Base-by-base conservation (phyloP, 2,113 vertebrate species). In the Campylomormyrus numenius region DNA sequence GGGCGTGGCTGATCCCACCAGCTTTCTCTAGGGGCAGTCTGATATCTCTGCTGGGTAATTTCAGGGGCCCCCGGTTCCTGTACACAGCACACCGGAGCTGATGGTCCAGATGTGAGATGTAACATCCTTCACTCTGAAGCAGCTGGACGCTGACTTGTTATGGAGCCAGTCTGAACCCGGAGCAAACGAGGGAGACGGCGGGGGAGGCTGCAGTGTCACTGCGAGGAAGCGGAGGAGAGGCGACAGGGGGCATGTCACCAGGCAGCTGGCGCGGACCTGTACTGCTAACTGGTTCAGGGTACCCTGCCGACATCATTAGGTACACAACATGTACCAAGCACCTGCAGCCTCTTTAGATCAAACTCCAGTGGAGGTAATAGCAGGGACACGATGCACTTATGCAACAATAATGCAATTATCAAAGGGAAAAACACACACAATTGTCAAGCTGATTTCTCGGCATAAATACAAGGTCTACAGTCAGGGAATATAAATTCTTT, bases 381-480 rank as follows among this genome's bases (percentile, higher is more conserved):
- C 80, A 85, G 89, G 52, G 89, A 48, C 58, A 70, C 21, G 35
- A 58, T n/a, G 39, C 39, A 48, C 89, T 85, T 77, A 46, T 62
- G 13, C 39, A 85, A 84, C 89, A 89, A 84, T 56, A 31, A 84
- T 21, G 10, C 80, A 46, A 45, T 46, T 27, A 62, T 42, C 35
- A 88, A 58, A 88, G 56, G 39, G 87, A 66, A 88, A 88, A 88
- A 62, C 56, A 88, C 87, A 88, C 87, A 62, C 87, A 88, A 88
- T 62, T 88, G 42, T 66, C 17, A 45, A 66, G 87, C 39, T 88
- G 53, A 58, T 88, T 88, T 62, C 21, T 46, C 87, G 7, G 27
- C 85, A 35, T 53, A 53, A 45, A 88, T 62, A 42, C 52, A 62
- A 62, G 31, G 21, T 45, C 31, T 88, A 19, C 35, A 45, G 27